Evolutionary conservation across 1,140 invertebrate genomes (phyloP).

Genomic region (Meteorus sp.): DNA sequence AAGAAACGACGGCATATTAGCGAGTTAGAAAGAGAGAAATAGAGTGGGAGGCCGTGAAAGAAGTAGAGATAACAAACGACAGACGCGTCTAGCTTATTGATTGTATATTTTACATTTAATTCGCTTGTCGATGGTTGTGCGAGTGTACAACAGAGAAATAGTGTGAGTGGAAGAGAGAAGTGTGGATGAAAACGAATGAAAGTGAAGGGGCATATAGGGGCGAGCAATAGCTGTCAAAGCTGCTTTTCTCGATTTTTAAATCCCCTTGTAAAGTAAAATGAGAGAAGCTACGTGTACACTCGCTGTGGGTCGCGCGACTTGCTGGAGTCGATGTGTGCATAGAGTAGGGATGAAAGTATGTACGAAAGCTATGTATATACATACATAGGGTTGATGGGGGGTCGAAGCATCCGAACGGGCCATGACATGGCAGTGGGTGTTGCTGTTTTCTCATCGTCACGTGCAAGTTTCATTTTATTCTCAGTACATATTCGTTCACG

Average conservation of each 20-base stretch:
- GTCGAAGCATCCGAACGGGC: not conserved
- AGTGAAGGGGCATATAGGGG: constrained; percentile 27
- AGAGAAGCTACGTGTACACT: constrained; percentile 43
- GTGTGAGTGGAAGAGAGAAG: constrained; percentile 24
- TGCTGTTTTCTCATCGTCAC: constrained; percentile 11
- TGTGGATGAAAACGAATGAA: constrained; percentile 12
- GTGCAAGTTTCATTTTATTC: constrained; percentile 11
- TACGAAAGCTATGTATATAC: not conserved
- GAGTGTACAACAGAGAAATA: not conserved
- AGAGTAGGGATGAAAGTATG: constrained; percentile 15
- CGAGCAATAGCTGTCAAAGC: constrained; percentile 58
- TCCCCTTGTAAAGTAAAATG: constrained; percentile 57
- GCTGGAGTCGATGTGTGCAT: not conserved
- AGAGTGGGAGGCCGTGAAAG: too few species aligned
- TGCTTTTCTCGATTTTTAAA: constrained; percentile 57
- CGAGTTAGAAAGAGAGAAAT: too few species aligned
- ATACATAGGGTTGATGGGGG: not conserved
- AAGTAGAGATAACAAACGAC: too few species aligned
- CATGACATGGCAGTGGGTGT: constrained; percentile 2
- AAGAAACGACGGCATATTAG: too few species aligned
- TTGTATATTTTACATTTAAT: constrained; percentile 62
- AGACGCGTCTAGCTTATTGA: constrained; percentile 48
- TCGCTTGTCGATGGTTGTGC: constrained; percentile 37
- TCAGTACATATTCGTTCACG: too few species aligned
- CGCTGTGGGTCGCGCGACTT: constrained; percentile 10